A percentile compares a stretch with the other conserved stretches of the same genome.
These are phyloP conservation scores for Hexactinellida sp. DNA, from an alignment of 37 sponge, comb jelly and placozoan species.

Conservation along the genomic window DNA sequence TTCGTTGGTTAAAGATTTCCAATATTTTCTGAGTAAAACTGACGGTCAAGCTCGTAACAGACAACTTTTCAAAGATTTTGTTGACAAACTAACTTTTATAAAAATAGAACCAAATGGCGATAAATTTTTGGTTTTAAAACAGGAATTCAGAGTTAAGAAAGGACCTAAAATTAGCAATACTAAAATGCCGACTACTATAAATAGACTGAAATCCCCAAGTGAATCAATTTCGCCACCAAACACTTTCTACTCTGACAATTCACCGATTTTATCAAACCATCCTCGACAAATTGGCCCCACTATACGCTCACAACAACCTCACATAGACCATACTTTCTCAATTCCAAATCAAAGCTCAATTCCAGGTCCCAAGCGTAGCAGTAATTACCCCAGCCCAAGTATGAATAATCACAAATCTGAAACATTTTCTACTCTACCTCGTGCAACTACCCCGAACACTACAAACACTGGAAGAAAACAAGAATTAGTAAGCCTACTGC, in stretches of 20 bases:
- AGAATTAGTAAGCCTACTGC: neutral
- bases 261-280: neutral
- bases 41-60: neutral
- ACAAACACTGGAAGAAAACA: neutral
- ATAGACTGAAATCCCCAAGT: neutral
- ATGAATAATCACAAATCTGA: neutral
- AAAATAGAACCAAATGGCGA: neutral
- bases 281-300: neutral
- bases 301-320: neutral
- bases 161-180: neutral
- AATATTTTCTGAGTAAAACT: neutral
- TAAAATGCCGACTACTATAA: neutral
- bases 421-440: neutral
- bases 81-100: neutral
- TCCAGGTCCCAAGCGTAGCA: neutral
- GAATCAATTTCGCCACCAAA: neutral
- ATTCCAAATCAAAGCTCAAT: neutral
- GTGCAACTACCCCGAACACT: neutral
- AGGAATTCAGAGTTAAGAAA: neutral
- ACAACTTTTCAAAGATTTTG: neutral
- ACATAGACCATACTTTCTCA: neutral
- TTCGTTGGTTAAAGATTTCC: conserved; percentile 5
- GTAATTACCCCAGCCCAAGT: neutral
- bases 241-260: neutral
- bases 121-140: neutral